Evolutionary conservation across 2,113 vertebrate genomes (phyloP).

Genomic region (Periophthalmus modestus): DNA sequence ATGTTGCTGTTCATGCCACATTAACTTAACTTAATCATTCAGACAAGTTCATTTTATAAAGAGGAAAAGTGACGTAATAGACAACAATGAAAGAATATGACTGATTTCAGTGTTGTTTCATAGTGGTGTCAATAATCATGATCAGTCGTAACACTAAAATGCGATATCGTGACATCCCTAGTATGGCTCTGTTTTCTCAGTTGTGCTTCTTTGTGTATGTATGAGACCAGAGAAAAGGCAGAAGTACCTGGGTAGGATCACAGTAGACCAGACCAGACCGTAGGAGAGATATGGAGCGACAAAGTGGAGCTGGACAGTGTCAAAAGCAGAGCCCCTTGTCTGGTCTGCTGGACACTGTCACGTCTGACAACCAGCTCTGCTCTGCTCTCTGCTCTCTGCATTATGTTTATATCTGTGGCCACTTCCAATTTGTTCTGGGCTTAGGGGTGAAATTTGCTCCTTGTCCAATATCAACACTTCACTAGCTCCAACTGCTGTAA

Average conservation of each 20-base stretch:
- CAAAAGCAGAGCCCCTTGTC: constrained; percentile 65
- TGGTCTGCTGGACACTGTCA: constrained; percentile 75
- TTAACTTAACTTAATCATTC: no score
- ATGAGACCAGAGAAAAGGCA: constrained; percentile 43
- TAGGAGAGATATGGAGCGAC: constrained; percentile 69
- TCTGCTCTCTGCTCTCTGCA: constrained; percentile 24
- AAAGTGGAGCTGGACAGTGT: constrained; percentile 63
- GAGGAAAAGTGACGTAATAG: no score
- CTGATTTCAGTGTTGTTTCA: no score
- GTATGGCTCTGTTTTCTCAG: not conserved
- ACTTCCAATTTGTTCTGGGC: constrained; percentile 6
- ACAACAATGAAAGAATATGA: no score
- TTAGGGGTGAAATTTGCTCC: not conserved
- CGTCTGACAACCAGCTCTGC: constrained; percentile 60
- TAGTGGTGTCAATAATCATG: not conserved
- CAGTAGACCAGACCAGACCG: constrained; percentile 42
- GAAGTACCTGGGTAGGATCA: constrained; percentile 69
- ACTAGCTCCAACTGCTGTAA: not conserved
- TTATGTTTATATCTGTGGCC: constrained; percentile 25
- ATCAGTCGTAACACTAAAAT: not conserved
- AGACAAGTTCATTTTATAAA: not conserved
- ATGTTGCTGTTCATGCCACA: not conserved
- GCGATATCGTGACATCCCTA: not conserved
- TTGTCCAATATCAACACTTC: not conserved
- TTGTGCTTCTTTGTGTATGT: constrained; percentile 24